Base-by-base conservation (phyloP, 2,888 invertebrate species). In the Caenorhabditis sulstoni region DNA sequence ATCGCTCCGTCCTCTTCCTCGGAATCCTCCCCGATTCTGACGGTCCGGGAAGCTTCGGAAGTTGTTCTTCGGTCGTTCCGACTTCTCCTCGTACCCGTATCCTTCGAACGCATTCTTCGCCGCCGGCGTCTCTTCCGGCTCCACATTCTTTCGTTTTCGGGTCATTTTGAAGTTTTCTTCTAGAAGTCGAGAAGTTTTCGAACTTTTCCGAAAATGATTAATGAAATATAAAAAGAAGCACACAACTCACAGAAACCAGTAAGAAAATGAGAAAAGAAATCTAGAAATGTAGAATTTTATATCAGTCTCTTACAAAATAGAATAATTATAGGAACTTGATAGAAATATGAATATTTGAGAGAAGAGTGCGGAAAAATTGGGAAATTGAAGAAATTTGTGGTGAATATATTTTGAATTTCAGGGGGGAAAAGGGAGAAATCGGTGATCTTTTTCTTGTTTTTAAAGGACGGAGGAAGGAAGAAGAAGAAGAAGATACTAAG, bases 91-190 rank as follows among this genome's bases (percentile, higher is more conserved):
- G 29, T 62, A 62, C 55, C 76, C 68, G 50, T 80, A 76, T 18
- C 62, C 66, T 44, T 70, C 62, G 29, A 76, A 70, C 18, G 50
- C 3, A 8, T 50, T 52, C 22, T 53, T 65, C 23, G 55, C 29
- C 9, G 45, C 52, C 29, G 68, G 59, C 9, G 57, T 65, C 20
- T 64, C 74, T 1, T 57, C 53, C 9, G 70, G 39, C 35, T 80
- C 80, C 11, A 83, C 79, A 50, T 83, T 83, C 53, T 83, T 81
- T 20, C 83, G 35, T 50, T 83, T 83, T 64, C 83, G 55, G 7
- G 83, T 83, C 83, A 83, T 82, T 65, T n/a, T n/a, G n/a, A n/a
- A n/a, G n/a, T n/a, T n/a, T n/a, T n/a, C n/a, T n/a, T n/a, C n/a
- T n/a, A n/a, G 16, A 8, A 12, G 14, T 39, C 55, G 3, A n/a